These are phyloP conservation scores for Wasmannia auropunctata DNA, from an alignment of 1,140 invertebrate species.

Conservation along the genomic window DNA sequence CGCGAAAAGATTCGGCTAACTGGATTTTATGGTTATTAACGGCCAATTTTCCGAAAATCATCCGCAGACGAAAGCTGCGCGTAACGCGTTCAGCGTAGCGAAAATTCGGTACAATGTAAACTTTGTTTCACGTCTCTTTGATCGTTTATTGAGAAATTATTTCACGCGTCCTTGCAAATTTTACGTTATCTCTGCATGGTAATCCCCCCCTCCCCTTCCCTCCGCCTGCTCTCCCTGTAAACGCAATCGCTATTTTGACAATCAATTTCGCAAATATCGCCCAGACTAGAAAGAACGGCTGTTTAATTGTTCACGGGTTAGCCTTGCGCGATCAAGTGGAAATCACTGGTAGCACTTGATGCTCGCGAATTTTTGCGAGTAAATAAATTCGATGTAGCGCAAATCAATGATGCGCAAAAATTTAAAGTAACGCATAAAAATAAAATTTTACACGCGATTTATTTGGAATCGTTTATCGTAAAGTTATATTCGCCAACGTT, in stretches of 20 bases:
- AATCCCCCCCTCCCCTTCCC: neutral
- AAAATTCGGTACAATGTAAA: constrained; percentile 63
- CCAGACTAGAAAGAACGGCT: constrained; percentile 7
- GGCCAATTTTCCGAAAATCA: constrained; percentile 70
- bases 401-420: constrained; percentile 52
- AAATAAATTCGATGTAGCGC: neutral
- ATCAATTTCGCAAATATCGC: constrained; percentile 40
- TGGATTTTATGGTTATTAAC: constrained; percentile 69
- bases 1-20: constrained; percentile 65
- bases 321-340: constrained; percentile 17
- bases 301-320: constrained; percentile 39
- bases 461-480: constrained; percentile 6
- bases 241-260: constrained; percentile 38
- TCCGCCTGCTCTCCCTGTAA: constrained; percentile 6
- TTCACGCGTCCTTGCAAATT: constrained; percentile 59
- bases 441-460: constrained; percentile 49
- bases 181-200: constrained; percentile 25
- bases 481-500: neutral
- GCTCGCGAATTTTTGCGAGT: constrained; percentile 1
- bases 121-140: constrained; percentile 67
- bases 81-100: constrained; percentile 54
- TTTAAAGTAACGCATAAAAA: constrained; percentile 52
- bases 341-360: constrained; percentile 27
- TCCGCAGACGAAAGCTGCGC: constrained; percentile 39
- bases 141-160: constrained; percentile 59